Conservation (phyloP, 2,113 vertebrate species). For the Garra rufa region DNA sequence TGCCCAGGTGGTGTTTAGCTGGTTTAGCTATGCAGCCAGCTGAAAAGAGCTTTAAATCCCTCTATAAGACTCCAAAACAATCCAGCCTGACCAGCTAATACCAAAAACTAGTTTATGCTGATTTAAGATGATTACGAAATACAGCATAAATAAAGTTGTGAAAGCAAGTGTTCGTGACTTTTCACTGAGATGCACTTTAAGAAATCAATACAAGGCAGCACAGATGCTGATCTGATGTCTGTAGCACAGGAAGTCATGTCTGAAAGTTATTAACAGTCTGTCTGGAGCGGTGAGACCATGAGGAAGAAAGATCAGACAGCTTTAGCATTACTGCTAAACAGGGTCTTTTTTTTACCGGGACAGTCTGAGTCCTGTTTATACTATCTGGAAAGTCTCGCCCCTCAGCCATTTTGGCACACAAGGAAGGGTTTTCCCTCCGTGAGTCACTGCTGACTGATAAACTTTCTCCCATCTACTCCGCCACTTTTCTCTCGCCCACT, state of each 20-base stretch:
- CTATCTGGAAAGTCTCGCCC: conserved; percentile 48
- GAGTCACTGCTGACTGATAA: conserved; percentile 58
- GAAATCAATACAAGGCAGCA: conserved; percentile 17
- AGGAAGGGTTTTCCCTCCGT: conserved; percentile 55
- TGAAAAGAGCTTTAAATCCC: background rate
- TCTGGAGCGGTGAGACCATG: conserved; percentile 34
- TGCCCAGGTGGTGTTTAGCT: background rate
- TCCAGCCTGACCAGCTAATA: background rate
- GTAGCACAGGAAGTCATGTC: conserved; percentile 28
- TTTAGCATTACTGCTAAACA: conserved; percentile 40
- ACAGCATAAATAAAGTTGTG: background rate
- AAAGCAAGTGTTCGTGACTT: background rate
- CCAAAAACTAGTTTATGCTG: background rate
- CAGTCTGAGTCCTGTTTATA: conserved; percentile 51
- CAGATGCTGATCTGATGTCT: conserved; percentile 37
- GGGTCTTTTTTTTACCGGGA: conserved; percentile 35
- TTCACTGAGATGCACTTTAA: background rate
- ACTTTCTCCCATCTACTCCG: conserved; percentile 44
- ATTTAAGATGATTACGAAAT: background rate
- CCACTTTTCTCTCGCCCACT: background rate
- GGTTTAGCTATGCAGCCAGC: background rate
- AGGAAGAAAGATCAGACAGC: conserved; percentile 38
- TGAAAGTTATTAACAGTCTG: conserved; percentile 43
- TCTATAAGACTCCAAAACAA: background rate
- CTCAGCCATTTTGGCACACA: conserved; percentile 37